Evolutionary conservation across 2,113 vertebrate genomes (phyloP).

Genomic region (Ellobius talpinus): DNA sequence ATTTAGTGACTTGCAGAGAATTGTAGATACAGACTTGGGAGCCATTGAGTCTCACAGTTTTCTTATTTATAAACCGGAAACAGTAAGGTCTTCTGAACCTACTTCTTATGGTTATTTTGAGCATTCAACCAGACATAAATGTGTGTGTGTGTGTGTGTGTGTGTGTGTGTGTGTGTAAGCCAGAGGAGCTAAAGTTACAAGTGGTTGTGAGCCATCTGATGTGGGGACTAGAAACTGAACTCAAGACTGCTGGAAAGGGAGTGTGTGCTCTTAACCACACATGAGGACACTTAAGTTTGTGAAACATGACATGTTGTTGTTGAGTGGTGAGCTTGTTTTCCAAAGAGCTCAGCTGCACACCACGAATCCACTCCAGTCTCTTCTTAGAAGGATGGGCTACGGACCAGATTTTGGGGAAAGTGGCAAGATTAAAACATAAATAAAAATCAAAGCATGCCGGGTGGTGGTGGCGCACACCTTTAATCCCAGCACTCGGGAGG

Average conservation of each 20-base stretch:
- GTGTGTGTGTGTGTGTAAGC: too few species aligned
- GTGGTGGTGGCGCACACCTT: too few species aligned
- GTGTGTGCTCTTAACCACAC: too few species aligned
- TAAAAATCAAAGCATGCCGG: neutral
- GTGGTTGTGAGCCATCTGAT: too few species aligned
- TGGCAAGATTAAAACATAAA: conserved; percentile 25
- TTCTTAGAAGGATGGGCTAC: neutral
- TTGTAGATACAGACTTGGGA: neutral
- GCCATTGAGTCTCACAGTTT: neutral
- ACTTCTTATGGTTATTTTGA: neutral
- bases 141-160: too few species aligned
- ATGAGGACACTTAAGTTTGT: neutral
- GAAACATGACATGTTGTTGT: neutral
- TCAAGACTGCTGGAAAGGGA: too few species aligned
- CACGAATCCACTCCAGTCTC: neutral
- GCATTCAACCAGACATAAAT: neutral
- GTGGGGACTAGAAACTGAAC: too few species aligned
- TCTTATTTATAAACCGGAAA: neutral
- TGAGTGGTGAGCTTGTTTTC: neutral
- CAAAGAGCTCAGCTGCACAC: neutral
- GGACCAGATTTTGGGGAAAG: neutral
- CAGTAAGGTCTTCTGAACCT: neutral
- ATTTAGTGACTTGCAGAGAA: conserved; percentile 22
- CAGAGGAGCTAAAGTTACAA: too few species aligned
- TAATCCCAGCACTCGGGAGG: too few species aligned